Evolutionary conservation across 92 coral and sea anemone genomes (phyloP).

Genomic region (Diadumene lineata): DNA sequence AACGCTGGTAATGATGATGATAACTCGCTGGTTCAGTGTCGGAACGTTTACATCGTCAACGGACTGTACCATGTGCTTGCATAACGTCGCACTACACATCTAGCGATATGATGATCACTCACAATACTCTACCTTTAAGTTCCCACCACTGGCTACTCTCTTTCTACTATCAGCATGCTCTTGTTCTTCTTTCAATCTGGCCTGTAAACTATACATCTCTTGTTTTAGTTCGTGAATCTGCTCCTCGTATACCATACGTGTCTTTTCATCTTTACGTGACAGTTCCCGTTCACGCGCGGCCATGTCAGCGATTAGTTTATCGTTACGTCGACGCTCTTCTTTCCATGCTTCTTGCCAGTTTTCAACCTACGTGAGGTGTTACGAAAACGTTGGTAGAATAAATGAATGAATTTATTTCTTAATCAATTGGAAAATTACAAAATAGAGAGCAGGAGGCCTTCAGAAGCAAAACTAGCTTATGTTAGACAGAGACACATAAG

Average conservation of each 20-base stretch:
- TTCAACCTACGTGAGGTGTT: conserved; percentile 70
- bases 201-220: conserved; percentile 82
- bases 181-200: conserved; percentile 71
- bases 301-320: conserved; percentile 78
- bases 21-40: no score
- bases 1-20: neutral
- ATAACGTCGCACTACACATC: no score
- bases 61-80: no score
- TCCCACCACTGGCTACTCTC: conserved; percentile 74
- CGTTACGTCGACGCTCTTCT: conserved; percentile 86
- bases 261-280: conserved; percentile 72
- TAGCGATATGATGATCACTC: no score
- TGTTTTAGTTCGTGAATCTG: conserved; percentile 92
- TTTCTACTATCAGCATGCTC: conserved; percentile 69
- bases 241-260: conserved; percentile 75
- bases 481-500: no score
- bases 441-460: no score
- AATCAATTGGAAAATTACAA: no score
- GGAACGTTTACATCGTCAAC: no score
- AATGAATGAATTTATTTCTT: no score
- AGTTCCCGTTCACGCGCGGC: conserved; percentile 87
- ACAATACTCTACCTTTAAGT: conserved; percentile 81
- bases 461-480: no score
- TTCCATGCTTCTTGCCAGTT: conserved; percentile 96
- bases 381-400: no score